phyloP scores from a whole-genome alignment of 2,888 invertebrate genomes.

The Dexiosoma caninum region DNA sequence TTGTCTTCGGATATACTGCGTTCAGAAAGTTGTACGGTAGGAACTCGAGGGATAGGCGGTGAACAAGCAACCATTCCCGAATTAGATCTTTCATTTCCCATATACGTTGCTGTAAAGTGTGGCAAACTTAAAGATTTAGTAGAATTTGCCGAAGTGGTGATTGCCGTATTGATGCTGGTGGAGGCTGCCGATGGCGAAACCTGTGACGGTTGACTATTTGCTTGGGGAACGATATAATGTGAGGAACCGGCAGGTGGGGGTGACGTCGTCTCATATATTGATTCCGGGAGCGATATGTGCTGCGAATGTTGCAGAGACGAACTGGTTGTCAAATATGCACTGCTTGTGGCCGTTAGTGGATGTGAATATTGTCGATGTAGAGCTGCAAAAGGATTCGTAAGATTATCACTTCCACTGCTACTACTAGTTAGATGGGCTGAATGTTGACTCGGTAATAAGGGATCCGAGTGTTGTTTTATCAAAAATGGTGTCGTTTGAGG shows the following conservation, averaged over 20 bases:
- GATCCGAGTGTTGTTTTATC: constrained; percentile 84
- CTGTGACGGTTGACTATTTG: constrained; percentile 41
- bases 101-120: constrained; percentile 72
- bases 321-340: constrained; percentile 54
- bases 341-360: constrained; percentile 73
- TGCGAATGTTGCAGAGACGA: constrained; percentile 73
- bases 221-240: constrained; percentile 72
- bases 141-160: constrained; percentile 50
- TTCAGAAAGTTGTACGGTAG: constrained; percentile 44
- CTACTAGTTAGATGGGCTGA: constrained; percentile 69
- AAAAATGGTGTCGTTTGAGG: constrained; percentile 80
- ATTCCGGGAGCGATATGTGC: constrained; percentile 76
- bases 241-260: constrained; percentile 75
- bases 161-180: constrained; percentile 28
- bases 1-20: constrained; percentile 54
- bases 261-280: constrained; percentile 74
- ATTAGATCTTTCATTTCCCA: constrained; percentile 66
- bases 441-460: constrained; percentile 81
- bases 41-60: constrained; percentile 62
- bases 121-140: constrained; percentile 66
- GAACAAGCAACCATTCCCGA: constrained; percentile 62
- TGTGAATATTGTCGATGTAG: constrained; percentile 80
- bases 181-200: constrained; percentile 22
- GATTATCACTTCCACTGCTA: constrained; percentile 68
- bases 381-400: constrained; percentile 71